Evolutionary conservation across 2,888 invertebrate genomes (phyloP).

Genomic region (Stenodema calcarata): DNA sequence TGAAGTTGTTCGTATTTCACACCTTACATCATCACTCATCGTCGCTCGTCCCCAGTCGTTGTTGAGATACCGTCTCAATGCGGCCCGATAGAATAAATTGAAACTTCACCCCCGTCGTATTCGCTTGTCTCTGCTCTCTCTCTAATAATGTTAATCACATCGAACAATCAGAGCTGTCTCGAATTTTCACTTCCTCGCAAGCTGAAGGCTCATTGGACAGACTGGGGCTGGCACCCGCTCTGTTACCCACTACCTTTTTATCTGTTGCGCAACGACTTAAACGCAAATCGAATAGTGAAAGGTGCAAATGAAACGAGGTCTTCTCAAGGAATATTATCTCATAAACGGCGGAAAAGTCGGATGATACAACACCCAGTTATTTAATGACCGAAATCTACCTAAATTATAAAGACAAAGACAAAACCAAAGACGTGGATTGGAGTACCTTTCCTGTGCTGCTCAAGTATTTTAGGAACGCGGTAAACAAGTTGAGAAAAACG

Average conservation of each 20-base stretch:
- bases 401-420: no score
- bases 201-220: background rate
- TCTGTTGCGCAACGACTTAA: background rate
- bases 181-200: background rate
- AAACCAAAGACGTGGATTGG: no score
- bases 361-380: no score
- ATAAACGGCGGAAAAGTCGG: no score
- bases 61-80: background rate
- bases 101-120: background rate
- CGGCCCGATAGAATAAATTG: background rate
- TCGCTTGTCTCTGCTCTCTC: background rate
- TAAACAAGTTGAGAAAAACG: no score
- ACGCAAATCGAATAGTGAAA: conserved; percentile 2
- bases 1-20: no score
- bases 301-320: background rate
- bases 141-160: background rate
- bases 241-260: background rate
- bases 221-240: background rate
- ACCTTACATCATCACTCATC: no score
- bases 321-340: background rate
- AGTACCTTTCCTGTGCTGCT: no score
- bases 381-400: no score
- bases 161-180: background rate
- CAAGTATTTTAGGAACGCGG: no score
- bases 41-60: no score